These are phyloP conservation scores for Megalurothrips usitatus DNA, from an alignment of 2,888 invertebrate species.

Conservation along the genomic window DNA sequence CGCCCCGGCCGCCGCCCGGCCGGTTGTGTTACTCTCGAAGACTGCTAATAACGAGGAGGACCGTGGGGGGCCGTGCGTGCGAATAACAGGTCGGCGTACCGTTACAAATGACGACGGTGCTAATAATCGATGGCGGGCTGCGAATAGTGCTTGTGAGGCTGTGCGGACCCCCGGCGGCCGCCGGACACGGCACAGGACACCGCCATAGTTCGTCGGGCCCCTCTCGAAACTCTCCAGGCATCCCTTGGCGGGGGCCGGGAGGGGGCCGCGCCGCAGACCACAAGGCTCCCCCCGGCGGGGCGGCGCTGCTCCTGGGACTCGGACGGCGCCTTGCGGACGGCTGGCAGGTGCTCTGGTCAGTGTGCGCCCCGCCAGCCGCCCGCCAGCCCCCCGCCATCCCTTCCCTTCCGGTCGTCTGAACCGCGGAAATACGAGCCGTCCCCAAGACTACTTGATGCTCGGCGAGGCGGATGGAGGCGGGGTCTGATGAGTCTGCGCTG, in stretches of 20 bases:
- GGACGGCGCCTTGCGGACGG: neutral
- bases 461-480: neutral
- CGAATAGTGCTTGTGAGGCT: neutral
- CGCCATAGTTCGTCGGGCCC: neutral
- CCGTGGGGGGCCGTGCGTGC: no score
- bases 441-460: conserved; percentile 16
- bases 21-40: no score
- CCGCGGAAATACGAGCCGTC: conserved; percentile 18
- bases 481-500: neutral
- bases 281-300: no score
- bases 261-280: no score
- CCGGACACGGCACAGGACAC: no score
- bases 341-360: conserved; percentile 16
- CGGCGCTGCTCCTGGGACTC: no score
- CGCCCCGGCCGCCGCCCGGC: no score
- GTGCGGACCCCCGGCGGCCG: neutral
- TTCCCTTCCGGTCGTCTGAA: conserved; percentile 19
- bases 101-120: neutral
- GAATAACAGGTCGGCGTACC: no score
- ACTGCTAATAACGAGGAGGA: neutral
- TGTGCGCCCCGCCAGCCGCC: neutral
- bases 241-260: neutral
- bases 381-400: neutral
- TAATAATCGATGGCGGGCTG: neutral
- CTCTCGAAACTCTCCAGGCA: neutral